A percentile compares a stretch with the other conserved stretches of the same genome.
These are phyloP conservation scores for Bufo gargarizans DNA, from an alignment of 2,113 vertebrate species.

Conservation along the genomic window DNA sequence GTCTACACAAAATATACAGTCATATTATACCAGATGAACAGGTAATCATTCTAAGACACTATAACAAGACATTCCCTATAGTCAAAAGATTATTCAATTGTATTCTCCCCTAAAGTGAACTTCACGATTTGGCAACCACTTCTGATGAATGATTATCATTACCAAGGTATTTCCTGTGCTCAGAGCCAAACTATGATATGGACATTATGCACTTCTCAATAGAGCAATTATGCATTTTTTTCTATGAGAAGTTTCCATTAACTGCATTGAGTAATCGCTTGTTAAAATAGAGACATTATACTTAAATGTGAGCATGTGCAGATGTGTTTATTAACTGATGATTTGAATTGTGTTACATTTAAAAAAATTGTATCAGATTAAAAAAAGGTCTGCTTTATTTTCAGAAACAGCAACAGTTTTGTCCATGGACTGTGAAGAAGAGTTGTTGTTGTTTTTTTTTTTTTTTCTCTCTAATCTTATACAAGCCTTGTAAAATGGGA, in stretches of 20 bases:
- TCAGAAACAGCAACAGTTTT: neutral
- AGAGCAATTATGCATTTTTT: slow-evolving; percentile 15
- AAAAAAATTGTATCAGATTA: neutral
- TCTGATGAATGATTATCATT: slow-evolving; percentile 46
- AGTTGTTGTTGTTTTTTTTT: too few species aligned
- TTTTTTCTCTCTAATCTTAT: neutral
- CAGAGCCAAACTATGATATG: slow-evolving; percentile 32
- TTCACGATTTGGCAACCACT: slow-evolving; percentile 19
- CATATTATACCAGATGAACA: slow-evolving; percentile 30
- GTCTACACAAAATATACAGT: neutral
- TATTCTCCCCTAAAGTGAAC: neutral
- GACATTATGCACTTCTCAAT: slow-evolving; percentile 13
- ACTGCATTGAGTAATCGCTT: neutral
- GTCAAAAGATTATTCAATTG: slow-evolving; percentile 19
- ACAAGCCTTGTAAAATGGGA: neutral
- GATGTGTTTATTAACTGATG: neutral
- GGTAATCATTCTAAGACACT: neutral
- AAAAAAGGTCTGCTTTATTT: neutral
- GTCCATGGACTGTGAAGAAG: neutral
- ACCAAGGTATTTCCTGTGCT: slow-evolving; percentile 42
- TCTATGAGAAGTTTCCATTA: slow-evolving; percentile 1
- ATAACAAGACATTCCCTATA: slow-evolving; percentile 25
- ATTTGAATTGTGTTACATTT: neutral
- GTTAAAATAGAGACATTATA: neutral
- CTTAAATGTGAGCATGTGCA: neutral